phyloP scores from a whole-genome alignment of 1,140 invertebrate species.

The Pachyrhynchus sulphureomaculatus region DNA sequence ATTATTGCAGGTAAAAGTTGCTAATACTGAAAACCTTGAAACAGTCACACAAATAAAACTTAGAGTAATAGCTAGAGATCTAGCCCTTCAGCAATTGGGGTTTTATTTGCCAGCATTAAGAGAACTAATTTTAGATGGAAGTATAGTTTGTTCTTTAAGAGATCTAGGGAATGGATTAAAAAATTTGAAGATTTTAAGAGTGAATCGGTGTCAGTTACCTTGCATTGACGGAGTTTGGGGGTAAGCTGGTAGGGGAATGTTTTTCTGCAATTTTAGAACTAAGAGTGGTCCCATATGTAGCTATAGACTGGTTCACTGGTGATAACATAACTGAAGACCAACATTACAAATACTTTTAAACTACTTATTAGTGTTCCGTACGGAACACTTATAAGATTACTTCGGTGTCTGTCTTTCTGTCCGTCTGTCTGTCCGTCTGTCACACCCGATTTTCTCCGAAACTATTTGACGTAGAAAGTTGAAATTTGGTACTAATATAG shows the following conservation, averaged over 20 bases:
- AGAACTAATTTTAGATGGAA: constrained; percentile 63
- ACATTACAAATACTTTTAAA: too few species aligned
- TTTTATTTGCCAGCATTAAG: constrained; percentile 61
- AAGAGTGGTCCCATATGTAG: not conserved
- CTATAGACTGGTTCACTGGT: not conserved
- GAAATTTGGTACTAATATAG: too few species aligned
- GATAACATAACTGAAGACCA: not conserved
- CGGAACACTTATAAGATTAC: too few species aligned
- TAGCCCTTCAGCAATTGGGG: constrained; percentile 61
- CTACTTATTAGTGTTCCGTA: too few species aligned
- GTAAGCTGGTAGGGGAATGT: not conserved
- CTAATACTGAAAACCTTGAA: constrained; percentile 59
- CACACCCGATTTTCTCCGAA: too few species aligned
- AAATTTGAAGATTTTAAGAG: constrained; percentile 60
- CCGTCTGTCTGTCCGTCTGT: too few species aligned
- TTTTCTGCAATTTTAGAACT: not conserved
- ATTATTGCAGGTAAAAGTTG: constrained; percentile 53
- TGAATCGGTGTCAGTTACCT: constrained; percentile 64
- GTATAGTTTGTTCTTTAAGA: constrained; percentile 61
- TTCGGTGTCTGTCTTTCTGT: too few species aligned
- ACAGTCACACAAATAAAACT: constrained; percentile 60
- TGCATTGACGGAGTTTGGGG: constrained; percentile 64
- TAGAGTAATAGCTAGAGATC: constrained; percentile 61
- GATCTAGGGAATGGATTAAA: constrained; percentile 67
- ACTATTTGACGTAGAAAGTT: too few species aligned